Evolutionary conservation across 2,888 invertebrate species (phyloP), one percentile per base, ranked within the genome.

Genomic region (Entomobrya multifasciata): DNA sequence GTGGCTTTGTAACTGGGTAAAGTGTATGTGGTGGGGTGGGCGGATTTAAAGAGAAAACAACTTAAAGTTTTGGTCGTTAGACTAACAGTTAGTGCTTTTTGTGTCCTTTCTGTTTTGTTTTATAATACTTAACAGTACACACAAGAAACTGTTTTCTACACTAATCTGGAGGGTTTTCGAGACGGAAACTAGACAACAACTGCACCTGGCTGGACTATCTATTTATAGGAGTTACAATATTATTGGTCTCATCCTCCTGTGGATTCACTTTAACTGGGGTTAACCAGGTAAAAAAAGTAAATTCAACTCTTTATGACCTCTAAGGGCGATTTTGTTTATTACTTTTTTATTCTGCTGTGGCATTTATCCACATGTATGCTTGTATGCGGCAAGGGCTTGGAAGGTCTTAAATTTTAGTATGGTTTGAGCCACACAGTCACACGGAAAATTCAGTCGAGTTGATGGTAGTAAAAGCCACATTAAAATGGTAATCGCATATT

Each of bases 271-370:
- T 13, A 1, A 2, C 60, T 13, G 27, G 62, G 36, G 62, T 36
- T 62, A 36, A 62, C 36, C 62, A 62, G 62, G 62, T 62, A 62
- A 62, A 62, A n/a, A n/a, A n/a, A 13, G 36, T 4, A 62, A 36
- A 62, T 36, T 62, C 27, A 17, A 30, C 13, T 62, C 62, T 62
- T 62, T 62, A 30, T 62, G 36, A 36, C 62, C 62, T 36, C 30
- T 17, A 30, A n/a, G 36, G 62, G 62, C n/a, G n/a, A 36, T 62
- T 30, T 62, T 36, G 36, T 30, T 36, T 30, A 30, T 36, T 62
- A 3, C 36, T 36, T 6, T 62, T 36, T 36, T 30, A 36, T 27
- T 36, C 17, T n/a, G n/a, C 6, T n/a, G 30, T 27, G 62, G 22
- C 22, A 25, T 25, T n/a, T 4, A 15, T 10, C n/a, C n/a, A 13